phyloP scores from a whole-genome alignment of 2,888 invertebrate genomes.

The Pachliopta kotzebuea region DNA sequence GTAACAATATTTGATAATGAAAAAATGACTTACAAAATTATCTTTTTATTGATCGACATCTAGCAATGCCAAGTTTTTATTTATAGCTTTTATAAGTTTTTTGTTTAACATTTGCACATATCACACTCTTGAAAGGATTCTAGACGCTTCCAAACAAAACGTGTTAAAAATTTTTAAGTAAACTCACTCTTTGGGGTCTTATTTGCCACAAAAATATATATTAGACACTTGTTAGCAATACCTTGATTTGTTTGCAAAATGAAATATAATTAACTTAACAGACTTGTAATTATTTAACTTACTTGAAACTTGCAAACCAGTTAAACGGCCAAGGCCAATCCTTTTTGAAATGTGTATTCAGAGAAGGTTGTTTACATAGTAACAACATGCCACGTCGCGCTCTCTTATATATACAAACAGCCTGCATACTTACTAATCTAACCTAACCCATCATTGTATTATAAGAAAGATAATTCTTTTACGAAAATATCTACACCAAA shows the following conservation, averaged over 20 bases:
- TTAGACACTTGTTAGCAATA: neutral
- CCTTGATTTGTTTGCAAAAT: neutral
- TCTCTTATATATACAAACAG: constrained; percentile 16
- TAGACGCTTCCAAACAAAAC: neutral
- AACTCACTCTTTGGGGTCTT: neutral
- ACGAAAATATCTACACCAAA: too few relatives aligned
- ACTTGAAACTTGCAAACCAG: constrained; percentile 7
- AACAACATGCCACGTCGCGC: constrained; percentile 6
- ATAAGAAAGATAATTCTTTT: too few relatives aligned
- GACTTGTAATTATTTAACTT: constrained; percentile 6
- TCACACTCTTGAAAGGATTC: neutral
- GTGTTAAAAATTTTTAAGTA: neutral
- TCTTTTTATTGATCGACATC: neutral
- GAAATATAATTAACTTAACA: neutral
- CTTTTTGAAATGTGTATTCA: constrained; percentile 19
- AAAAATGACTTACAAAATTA: neutral
- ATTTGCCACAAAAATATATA: neutral
- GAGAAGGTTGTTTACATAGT: constrained; percentile 14
- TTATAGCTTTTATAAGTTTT: neutral
- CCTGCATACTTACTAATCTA: neutral
- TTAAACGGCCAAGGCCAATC: constrained; percentile 3
- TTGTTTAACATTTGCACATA: neutral
- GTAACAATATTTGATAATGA: too few relatives aligned
- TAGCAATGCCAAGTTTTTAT: neutral
- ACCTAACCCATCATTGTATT: too few relatives aligned